phyloP scores from a whole-genome alignment of 2,888 invertebrate genomes.

The Xanthorhoe spadicearia region DNA sequence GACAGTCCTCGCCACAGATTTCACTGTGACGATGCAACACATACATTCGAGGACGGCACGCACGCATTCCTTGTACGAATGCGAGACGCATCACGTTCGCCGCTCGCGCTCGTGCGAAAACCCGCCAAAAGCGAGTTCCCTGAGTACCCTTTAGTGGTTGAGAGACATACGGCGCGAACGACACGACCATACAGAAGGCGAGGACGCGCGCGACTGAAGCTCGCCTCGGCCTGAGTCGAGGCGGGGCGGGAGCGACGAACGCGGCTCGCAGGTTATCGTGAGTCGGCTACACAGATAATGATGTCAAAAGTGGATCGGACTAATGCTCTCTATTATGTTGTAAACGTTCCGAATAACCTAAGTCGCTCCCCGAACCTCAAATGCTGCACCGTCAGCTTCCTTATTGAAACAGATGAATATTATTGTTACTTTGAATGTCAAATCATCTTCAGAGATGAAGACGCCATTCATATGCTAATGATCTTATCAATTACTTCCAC shows the following conservation, averaged over 20 bases:
- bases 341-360: conserved; percentile 72
- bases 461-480: conserved; percentile 58
- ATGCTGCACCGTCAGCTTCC: conserved; percentile 62
- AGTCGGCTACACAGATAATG: conserved; percentile 82
- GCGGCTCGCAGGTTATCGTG: conserved; percentile 82
- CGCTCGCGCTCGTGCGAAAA: conserved; percentile 70
- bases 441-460: conserved; percentile 51
- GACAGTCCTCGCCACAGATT: conserved; percentile 70
- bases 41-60: conserved; percentile 66
- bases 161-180: conserved; percentile 49
- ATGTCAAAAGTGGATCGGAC: conserved; percentile 84
- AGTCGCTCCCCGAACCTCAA: conserved; percentile 48
- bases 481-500: conserved; percentile 59
- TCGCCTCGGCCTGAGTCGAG: conserved; percentile 27
- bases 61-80: conserved; percentile 73
- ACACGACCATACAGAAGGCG: conserved; percentile 66
- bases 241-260: conserved; percentile 75
- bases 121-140: conserved; percentile 80
- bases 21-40: conserved; percentile 67
- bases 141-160: conserved; percentile 59
- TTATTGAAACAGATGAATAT: conserved; percentile 46
- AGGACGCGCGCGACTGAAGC: conserved; percentile 77
- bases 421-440: conserved; percentile 50
- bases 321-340: conserved; percentile 82
- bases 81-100: conserved; percentile 72